Evolutionary conservation across 2,797 vertebrate genomes (phyloP), one percentile per base, ranked within the genome.

Genomic region (Silurus aristotelis): DNA sequence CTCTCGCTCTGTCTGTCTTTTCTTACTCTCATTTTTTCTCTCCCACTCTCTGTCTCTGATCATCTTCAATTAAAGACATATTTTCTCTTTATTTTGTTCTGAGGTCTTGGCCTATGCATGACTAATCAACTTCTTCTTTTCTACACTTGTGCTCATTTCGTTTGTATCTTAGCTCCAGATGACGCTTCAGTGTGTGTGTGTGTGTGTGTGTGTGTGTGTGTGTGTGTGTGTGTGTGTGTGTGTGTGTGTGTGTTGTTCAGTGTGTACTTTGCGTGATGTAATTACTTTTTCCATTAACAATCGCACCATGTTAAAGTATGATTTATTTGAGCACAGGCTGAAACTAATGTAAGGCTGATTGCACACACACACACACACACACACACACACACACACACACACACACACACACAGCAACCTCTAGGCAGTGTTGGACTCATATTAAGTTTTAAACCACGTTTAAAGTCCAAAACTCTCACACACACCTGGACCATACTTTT

Each of bases 231-330:
- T 58, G 9, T 19, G 20, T 55, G 4, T 2, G 43, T 1, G 58
- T 52, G 19, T n/a, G n/a, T 58, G 68, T 13, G 70, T 67, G 27
- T 64, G 3, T 22, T 20, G 43, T 73, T 19, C 19, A 38, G 60
- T 22, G 71, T 76, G 25, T 25, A 68, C 60, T 77, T n/a, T 76
- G 20, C 7, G 63, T 66, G 58, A 67, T 25, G 60, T 63, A 27
- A 83, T 83, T 83, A 76, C 17, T 66, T 55, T 77, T 75, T 48
- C 43, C 60, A n/a, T 64, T 67, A 75, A 76, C 46, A 55, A 66
- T 25, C n/a, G 71, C 48, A 25, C 25, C 38, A 63, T 43, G 31
- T 71, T 71, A 70, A 46, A 43, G 43, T 22, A n/a, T 64, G 38
- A 76, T 77, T 84, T 76, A 55, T 77, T 56, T 38, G 43, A 31